Evolutionary conservation across 2,797 vertebrate genomes (phyloP).

Genomic region (Sebastes trivittatus): DNA sequence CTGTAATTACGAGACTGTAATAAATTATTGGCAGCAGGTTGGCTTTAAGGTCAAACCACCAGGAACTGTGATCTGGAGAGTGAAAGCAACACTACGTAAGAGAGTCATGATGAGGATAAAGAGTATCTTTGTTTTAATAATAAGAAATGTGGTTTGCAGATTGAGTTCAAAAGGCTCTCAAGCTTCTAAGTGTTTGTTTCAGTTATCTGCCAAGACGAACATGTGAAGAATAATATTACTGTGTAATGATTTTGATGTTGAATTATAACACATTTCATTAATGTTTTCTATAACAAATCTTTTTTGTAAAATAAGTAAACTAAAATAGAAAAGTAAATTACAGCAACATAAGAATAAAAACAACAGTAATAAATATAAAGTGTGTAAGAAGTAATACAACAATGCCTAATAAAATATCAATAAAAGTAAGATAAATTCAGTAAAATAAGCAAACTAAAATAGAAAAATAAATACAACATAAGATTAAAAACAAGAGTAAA

Average conservation of each 20-base stretch:
- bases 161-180: neutral
- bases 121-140: constrained; percentile 10
- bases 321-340: no score
- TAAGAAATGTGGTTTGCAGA: constrained; percentile 8
- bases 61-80: neutral
- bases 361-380: no score
- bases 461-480: no score
- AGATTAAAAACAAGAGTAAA: no score
- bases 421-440: no score
- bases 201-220: neutral
- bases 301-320: no score
- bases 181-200: neutral
- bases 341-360: no score
- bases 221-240: neutral
- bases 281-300: neutral
- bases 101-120: constrained; percentile 5
- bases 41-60: neutral
- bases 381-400: no score
- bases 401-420: no score
- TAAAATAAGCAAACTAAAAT: no score
- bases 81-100: constrained; percentile 2
- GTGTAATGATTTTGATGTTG: neutral
- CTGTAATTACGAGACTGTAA: neutral
- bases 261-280: neutral
- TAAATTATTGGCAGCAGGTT: constrained; percentile 6